A percentile compares a stretch with the other conserved stretches of the same genome.
Evolutionary conservation across 92 coral and sea anemone species (phyloP).

Genomic region (Galaxea fascicularis): DNA sequence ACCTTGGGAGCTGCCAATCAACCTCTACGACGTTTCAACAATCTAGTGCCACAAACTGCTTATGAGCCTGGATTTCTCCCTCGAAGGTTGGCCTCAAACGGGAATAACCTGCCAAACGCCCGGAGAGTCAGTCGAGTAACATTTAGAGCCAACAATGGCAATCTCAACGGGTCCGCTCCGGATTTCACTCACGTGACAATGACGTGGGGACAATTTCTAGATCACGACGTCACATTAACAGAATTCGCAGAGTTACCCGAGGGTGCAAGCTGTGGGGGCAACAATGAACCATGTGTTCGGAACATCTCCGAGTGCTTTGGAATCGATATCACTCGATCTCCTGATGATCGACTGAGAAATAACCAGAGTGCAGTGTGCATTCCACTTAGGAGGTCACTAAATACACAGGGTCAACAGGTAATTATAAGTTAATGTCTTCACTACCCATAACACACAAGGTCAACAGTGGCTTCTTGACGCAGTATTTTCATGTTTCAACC

Average conservation of each 20-base stretch:
- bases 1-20: slow-evolving; percentile 8
- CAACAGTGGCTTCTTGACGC: too few relatives aligned
- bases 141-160: neutral
- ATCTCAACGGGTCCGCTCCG: neutral
- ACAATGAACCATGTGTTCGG: slow-evolving; percentile 3
- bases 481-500: too few relatives aligned
- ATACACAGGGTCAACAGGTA: neutral
- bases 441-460: too few relatives aligned
- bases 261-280: slow-evolving; percentile 5
- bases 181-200: slow-evolving; percentile 31
- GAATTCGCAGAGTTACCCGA: neutral
- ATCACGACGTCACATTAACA: slow-evolving; percentile 40
- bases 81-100: neutral
- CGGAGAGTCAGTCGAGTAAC: slow-evolving; percentile 3
- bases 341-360: neutral
- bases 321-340: neutral
- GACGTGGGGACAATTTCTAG: slow-evolving; percentile 44
- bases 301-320: slow-evolving; percentile 6
- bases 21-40: neutral
- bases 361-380: slow-evolving; percentile 7
- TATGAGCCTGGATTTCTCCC: neutral
- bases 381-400: slow-evolving; percentile 21
- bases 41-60: neutral
- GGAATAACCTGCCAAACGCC: neutral
- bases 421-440: neutral